Evolutionary conservation across 2,797 vertebrate species (phyloP), one percentile per base, ranked within the genome.

Genomic region (Carapus acus): DNA sequence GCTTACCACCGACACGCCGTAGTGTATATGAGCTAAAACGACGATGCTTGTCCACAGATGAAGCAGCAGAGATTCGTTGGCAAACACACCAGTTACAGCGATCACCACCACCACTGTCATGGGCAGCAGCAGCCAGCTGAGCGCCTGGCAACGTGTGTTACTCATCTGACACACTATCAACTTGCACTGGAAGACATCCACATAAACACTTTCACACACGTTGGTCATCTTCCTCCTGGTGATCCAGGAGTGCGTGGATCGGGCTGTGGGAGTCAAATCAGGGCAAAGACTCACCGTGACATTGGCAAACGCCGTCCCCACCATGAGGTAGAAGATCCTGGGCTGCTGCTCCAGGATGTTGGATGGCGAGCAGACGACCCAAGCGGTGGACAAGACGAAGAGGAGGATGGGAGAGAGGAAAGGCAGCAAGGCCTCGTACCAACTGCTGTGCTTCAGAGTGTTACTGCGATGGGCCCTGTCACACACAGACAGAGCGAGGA

Each of bases 91-190:
- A 0, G 87, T 82, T 20, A 86, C 45, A 17, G 90, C 90, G 22
- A 84, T 17, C 1, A 83, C 0, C 59, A 98, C 90, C 51, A 87
- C 85, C 3, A 51, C 44, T 0, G 78, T 74, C 71, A 98, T 92
- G 29, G 96, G 96, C 21, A 92, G 53, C 79, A 98, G 72, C 82
- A 98, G 71, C 89, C 91, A 93, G 69, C 86, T 94, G 23, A 98
- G 81, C 1, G 94, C 79, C 69, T 91, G 92, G 69, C 95, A 98
- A 2, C 94, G 89, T 0, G 94, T 98, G 80, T 88, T 96, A 70
- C 94, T 98, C 96, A 98, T 98, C 81, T 98, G 96, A 64, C 95
- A 97, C 64, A 98, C 96, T 0, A 98, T 98, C 79, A 98, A 89
- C 52, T 93, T 93, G 81, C 96, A 98, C 96, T 98, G 84, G 21